These are phyloP conservation scores for Antechinus stuartii DNA, from an alignment of 2,113 vertebrate species.

Conservation along the genomic window DNA sequence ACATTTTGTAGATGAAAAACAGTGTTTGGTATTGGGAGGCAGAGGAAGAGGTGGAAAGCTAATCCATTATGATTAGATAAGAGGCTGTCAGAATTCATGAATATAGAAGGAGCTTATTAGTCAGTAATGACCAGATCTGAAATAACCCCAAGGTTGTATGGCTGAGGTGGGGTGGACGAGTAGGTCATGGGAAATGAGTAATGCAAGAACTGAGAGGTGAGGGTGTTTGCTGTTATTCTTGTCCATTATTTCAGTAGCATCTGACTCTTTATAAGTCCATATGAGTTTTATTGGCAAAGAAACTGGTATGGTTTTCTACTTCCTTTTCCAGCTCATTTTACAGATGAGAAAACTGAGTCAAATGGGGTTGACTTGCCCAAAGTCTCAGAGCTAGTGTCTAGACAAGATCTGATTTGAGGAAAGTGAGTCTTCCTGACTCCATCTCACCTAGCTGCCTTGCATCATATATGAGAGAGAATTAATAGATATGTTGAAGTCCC, in stretches of 20 bases:
- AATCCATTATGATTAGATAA: neutral
- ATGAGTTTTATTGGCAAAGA: neutral
- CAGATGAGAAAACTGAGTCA: neutral
- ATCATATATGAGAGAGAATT: too few relatives aligned
- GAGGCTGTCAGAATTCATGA: neutral
- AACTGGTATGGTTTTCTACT: neutral
- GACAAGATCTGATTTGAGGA: neutral
- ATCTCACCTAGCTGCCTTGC: neutral
- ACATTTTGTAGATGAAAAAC: neutral
- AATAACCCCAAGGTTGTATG: neutral
- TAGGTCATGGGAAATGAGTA: neutral
- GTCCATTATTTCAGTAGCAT: neutral
- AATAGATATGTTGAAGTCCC: neutral
- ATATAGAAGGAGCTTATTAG: neutral
- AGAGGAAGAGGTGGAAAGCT: neutral
- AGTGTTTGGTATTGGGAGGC: neutral
- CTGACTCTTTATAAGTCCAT: neutral
- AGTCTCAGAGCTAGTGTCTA: neutral
- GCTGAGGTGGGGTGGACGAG: neutral
- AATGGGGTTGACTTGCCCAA: neutral
- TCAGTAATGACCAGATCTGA: neutral
- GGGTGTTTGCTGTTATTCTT: neutral
- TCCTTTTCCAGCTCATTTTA: neutral
- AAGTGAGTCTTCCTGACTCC: neutral
- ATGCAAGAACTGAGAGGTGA: neutral